Evolutionary conservation across 1,140 invertebrate species (phyloP), one percentile per base, ranked within the genome.

Genomic region (Orussus abietinus): DNA sequence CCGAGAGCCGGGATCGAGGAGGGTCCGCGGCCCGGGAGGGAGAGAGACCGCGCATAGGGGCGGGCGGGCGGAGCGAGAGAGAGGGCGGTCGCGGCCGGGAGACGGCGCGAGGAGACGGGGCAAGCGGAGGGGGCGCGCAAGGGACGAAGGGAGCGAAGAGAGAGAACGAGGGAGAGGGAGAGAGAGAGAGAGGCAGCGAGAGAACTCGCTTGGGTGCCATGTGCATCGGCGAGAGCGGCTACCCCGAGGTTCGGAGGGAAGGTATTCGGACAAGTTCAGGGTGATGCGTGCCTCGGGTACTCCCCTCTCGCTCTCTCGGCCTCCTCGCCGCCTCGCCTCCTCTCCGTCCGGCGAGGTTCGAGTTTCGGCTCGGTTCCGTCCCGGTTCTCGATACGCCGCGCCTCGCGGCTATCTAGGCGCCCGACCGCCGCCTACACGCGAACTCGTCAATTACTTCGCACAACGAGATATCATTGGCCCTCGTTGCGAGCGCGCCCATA

Each of bases 371-470:
- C 45, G 46, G n/a, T 47, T 41, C 53, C 44, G 42, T 38, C 41
- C 44, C 45, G 34, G 46, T 51, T 54, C 51, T 56, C 53, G 36
- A 45, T 38, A 45, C 30, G 30, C 36, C 10, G 26, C 28, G 61
- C 62, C n/a, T 55, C 45, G 45, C 38, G 61, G 59, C 63, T 47
- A 63, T 64, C 55, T 62, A 61, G 59, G 53, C 60, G 53, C 54
- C 53, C 45, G 42, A 18, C 30, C 42, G 18, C 53, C 56, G 55
- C 61, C 61, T 60, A 64, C 62, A 61, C 59, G 56, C 58, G 58
- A 63, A 59, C 57, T 66, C 63, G 59, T 66, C 63, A 66, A 66
- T 66, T 66, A 64, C 62, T 63, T 63, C 51, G 60, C 59, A 64
- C 62, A 66, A 66, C 63, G 62, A 66, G 62, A 63, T 62, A 54